Base-by-base conservation (phyloP, 2,113 vertebrate species). In the Osmerus mordax region DNA sequence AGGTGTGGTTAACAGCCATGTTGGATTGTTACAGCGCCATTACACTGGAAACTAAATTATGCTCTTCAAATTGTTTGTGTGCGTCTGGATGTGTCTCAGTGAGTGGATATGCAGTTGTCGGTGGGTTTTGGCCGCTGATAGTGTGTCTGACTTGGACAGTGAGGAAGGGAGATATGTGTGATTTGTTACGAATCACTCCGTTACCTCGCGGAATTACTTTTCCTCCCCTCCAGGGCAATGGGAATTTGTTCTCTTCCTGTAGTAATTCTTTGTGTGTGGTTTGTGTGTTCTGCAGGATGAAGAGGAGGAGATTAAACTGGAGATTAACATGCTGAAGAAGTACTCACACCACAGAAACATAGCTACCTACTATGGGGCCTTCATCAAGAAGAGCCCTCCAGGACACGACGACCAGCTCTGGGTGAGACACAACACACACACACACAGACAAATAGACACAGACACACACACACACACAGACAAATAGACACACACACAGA, bases 241-340 rank as follows among this genome's bases (percentile, higher is more conserved):
- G 11, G 13, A 68, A 67, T 13, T 28, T 14, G 53, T 21, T 66
- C 11, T 5, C 59, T 61, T 12, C 67, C 67, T 56, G 6, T 18
- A 3, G 2, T 16, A 56, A 18, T 47, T 58, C 4, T 60, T 4
- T 13, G 67, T 16, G 41, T 61, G 67, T 15, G 5, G 7, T 47
- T 47, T 73, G 61, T 70, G 41, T 70, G 12, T 65, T 54, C 66
- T 7, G 56, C 74, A 99, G 97, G 97, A 99, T 59, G 97, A 99
- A 93, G 97, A 99, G 84, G 97, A 99, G 86, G 97, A 99, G 92
- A 99, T 99, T 72, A 99, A 99, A 90, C 90, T 99, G 91, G 97
- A 99, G 90, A 99, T 99, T 85, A 99, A 99, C 88, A 99, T 99
- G 97, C 87, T 99, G 80, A 99, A 99, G 91, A 99, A 98, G 79